Base-by-base conservation (phyloP, 2,888 invertebrate species). In the Meteorus colon region DNA sequence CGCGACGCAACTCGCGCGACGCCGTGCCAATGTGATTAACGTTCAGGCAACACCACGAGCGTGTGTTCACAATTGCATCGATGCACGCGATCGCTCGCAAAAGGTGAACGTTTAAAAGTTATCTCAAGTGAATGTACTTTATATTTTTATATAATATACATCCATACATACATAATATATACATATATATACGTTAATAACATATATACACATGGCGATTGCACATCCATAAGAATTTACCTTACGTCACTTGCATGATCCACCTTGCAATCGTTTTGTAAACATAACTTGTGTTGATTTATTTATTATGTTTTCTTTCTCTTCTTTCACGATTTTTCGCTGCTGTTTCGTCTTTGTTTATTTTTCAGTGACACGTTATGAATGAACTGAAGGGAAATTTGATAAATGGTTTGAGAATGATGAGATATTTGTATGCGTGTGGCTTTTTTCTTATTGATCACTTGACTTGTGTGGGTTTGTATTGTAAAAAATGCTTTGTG, bases 201-300 rank as follows among this genome's bases (percentile, higher is more conserved):
- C 4, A 24, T 55, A 10, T 55, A 55, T 4, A 45, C 24, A 62
- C 62, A 72, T 72, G 45, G n/a, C 55, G 55, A 45, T 62, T 63
- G 62, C 48, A 62, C 48, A 72, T 65, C 82, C 19, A 55, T 55
- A 48, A 48, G 48, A n/a, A 55, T 81, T 83, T 87, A 86, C 85
- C 87, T 87, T 86, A 85, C 85, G 84, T 86, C 84, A 85, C 82
- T 82, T 74, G 81, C 82, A 82, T 81, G 84, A 84, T 84, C 81
- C 72, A 80, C 82, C 82, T 80, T 82, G 59, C 62, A 81, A 77
- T 73, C 78, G 79, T 51, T 75, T 73, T 14, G 24, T 41, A 12
- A 41, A 66, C 19, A 66, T 66, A 37, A 65, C 34, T 19, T 31
- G 27, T 29, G 14, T 29, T 62, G 14, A 62, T 62, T 62, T n/a